A percentile compares a stretch with the other conserved stretches of the same genome.
Evolutionary conservation across 2,797 vertebrate species (phyloP).

Genomic region (Pseudochirops cupreus): DNA sequence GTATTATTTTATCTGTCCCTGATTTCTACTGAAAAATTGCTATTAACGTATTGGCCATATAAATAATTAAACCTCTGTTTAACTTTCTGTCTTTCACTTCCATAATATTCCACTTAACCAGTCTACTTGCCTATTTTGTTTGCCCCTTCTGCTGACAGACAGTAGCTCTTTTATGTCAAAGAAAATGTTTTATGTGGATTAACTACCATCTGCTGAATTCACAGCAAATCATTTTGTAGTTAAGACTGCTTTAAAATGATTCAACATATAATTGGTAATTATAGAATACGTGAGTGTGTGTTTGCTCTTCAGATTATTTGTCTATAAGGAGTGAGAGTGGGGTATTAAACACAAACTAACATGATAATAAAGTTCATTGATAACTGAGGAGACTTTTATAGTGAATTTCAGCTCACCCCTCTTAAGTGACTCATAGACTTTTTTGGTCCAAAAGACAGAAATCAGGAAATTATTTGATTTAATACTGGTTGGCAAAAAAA

Average conservation of each 20-base stretch:
- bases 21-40: not conserved
- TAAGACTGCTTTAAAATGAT: slow-evolving; percentile 25
- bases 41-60: not conserved
- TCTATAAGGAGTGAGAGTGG: not conserved
- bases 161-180: not conserved
- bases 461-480: slow-evolving; percentile 4
- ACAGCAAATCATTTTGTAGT: slow-evolving; percentile 17
- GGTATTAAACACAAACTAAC: not conserved
- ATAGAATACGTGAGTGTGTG: not conserved
- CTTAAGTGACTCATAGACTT: not conserved
- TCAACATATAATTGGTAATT: not conserved
- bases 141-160: slow-evolving; percentile 30
- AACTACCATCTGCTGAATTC: slow-evolving; percentile 21
- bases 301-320: slow-evolving; percentile 3
- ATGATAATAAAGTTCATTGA: not conserved
- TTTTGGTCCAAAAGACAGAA: slow-evolving; percentile 11
- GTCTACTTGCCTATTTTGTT: not conserved
- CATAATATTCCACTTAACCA: slow-evolving; percentile 13
- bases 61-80: slow-evolving; percentile 18
- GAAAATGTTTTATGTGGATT: slow-evolving; percentile 18
- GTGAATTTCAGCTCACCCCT: not conserved
- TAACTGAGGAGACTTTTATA: not conserved
- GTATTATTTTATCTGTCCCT: not conserved
- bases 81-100: not conserved
- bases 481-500: not conserved